A percentile compares a stretch with the other conserved stretches of the same genome.
Conservation (phyloP, 2,797 vertebrate species). For the Sorex maritimensis region DNA sequence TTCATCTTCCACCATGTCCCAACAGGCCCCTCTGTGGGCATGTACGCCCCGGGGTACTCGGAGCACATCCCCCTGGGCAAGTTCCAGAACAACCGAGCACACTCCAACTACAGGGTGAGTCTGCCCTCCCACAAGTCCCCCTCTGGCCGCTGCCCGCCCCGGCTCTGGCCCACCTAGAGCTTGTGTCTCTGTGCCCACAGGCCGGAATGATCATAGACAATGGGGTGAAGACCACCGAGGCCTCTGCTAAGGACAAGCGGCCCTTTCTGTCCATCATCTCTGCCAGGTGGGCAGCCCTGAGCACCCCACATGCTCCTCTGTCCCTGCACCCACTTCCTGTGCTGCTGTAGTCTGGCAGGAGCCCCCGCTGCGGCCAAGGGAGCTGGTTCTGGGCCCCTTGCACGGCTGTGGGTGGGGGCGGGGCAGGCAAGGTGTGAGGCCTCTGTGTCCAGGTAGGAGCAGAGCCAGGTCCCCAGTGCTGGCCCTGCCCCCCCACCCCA, state of each 20-base stretch:
- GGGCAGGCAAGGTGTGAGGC: too few relatives aligned
- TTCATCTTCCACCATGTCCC: conserved; percentile 98
- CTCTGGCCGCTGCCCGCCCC: background rate
- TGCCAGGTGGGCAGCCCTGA: conserved; percentile 91
- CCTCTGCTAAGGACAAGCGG: conserved; percentile 97
- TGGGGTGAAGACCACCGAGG: conserved; percentile 96
- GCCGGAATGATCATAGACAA: conserved; percentile 99
- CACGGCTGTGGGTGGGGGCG: too few relatives aligned
- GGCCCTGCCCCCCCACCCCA: background rate
- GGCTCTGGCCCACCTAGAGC: background rate
- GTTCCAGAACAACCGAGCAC: conserved; percentile 97
- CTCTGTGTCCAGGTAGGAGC: background rate
- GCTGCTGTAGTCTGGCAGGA: background rate
- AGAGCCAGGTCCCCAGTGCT: background rate
- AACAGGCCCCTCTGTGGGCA: conserved; percentile 96
- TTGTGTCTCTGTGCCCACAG: conserved; percentile 86
- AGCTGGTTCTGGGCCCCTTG: too few relatives aligned
- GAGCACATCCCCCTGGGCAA: conserved; percentile 96
- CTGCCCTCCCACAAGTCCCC: too few relatives aligned
- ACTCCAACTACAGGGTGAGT: conserved; percentile 98
- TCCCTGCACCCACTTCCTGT: too few relatives aligned
- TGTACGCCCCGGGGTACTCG: conserved; percentile 95
- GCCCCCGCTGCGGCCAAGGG: too few relatives aligned
- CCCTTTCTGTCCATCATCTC: conserved; percentile 96
- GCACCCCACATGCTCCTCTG: background rate